These are phyloP conservation scores for Lypha dubia DNA, from an alignment of 2,888 invertebrate genomes.

Conservation along the genomic window DNA sequence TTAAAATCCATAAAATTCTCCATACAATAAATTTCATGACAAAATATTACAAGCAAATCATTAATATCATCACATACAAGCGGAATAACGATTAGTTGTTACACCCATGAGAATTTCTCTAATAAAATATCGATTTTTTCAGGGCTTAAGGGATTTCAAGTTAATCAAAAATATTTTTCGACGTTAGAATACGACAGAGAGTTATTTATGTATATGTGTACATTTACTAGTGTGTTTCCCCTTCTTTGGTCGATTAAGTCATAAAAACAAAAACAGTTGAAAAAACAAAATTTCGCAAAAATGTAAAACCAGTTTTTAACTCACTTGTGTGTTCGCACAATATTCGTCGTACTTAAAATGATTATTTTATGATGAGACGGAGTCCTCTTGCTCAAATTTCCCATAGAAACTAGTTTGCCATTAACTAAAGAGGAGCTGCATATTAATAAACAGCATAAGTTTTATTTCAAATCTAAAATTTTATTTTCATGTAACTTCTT, in stretches of 20 bases:
- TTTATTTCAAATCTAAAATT: conserved; percentile 20
- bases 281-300: conserved; percentile 8
- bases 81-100: too few relatives aligned
- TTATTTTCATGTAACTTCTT: conserved; percentile 14
- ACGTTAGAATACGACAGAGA: too few relatives aligned
- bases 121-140: too few relatives aligned
- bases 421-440: conserved; percentile 29
- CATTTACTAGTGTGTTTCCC: background rate
- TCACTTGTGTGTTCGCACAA: background rate
- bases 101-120: too few relatives aligned
- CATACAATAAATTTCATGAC: too few relatives aligned
- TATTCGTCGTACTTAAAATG: background rate
- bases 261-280: background rate
- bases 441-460: conserved; percentile 41
- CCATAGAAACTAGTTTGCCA: conserved; percentile 49
- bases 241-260: background rate
- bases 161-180: too few relatives aligned
- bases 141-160: too few relatives aligned
- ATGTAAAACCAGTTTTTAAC: conserved; percentile 12
- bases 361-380: background rate
- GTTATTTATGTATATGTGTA: too few relatives aligned
- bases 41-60: too few relatives aligned
- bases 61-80: too few relatives aligned
- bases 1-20: too few relatives aligned
- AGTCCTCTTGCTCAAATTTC: conserved; percentile 14